phyloP scores from a whole-genome alignment of 2,888 invertebrate species.

The Polymixis lichenea region DNA sequence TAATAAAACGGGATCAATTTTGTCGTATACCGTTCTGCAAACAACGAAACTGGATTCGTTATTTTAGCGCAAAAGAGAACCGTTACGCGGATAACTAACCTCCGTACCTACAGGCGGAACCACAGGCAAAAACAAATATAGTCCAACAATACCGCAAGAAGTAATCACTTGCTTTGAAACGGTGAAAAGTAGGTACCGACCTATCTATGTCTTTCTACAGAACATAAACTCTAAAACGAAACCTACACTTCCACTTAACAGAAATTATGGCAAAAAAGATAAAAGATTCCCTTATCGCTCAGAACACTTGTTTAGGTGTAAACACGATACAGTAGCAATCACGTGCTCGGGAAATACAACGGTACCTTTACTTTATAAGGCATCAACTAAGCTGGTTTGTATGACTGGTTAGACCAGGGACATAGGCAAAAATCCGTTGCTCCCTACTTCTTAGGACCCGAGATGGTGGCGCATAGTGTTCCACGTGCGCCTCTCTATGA shows the following conservation, averaged over 20 bases:
- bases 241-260: constrained; percentile 15
- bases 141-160: constrained; percentile 50
- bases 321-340: constrained; percentile 62
- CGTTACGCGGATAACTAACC: constrained; percentile 18
- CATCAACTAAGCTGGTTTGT: constrained; percentile 47
- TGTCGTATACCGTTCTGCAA: not conserved
- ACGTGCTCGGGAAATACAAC: constrained; percentile 62
- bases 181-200: constrained; percentile 34
- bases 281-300: constrained; percentile 45
- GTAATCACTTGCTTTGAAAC: constrained; percentile 39
- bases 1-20: too few relatives aligned
- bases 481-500: too few relatives aligned
- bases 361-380: constrained; percentile 56
- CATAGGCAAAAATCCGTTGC: too few relatives aligned
- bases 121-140: constrained; percentile 43
- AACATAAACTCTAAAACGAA: constrained; percentile 24
- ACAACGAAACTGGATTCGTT: not conserved
- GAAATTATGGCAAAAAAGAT: constrained; percentile 26
- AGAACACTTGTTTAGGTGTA: constrained; percentile 62
- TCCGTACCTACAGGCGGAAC: constrained; percentile 25
- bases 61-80: constrained; percentile 22
- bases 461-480: too few relatives aligned
- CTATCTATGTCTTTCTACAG: not conserved
- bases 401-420: constrained; percentile 9
- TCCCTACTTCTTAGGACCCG: too few relatives aligned